These are phyloP conservation scores for Anhinga anhinga DNA, from an alignment of 2,113 vertebrate species.

Conservation along the genomic window DNA sequence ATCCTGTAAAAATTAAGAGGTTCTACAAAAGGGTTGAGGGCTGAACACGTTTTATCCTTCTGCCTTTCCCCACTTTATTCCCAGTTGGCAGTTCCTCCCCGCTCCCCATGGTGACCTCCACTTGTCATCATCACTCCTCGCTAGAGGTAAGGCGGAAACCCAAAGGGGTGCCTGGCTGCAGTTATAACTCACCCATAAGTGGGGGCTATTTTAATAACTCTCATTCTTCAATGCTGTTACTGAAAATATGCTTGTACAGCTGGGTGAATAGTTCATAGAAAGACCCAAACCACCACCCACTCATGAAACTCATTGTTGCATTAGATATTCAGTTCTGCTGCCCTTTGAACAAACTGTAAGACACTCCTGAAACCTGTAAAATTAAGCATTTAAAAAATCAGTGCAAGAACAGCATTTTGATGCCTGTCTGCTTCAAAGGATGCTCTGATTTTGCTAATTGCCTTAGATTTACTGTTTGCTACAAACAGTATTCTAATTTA, in stretches of 20 bases:
- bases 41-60: not conserved
- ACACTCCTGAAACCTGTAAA: not conserved
- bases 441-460: conserved; percentile 71
- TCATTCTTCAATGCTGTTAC: not conserved
- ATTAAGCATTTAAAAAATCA: conserved; percentile 25
- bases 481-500: conserved; percentile 58
- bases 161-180: not conserved
- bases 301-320: not conserved
- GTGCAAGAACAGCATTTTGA: conserved; percentile 31
- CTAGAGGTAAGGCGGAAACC: not conserved
- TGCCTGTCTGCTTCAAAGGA: conserved; percentile 60
- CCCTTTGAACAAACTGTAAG: not conserved
- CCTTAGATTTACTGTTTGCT: conserved; percentile 65
- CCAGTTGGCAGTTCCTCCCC: not conserved
- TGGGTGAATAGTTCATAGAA: not conserved
- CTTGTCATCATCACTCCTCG: not conserved
- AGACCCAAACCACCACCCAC: not conserved
- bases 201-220: not conserved
- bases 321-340: not conserved
- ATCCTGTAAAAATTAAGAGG: not conserved
- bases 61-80: not conserved
- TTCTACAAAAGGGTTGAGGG: not conserved
- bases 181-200: not conserved
- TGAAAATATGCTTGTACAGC: not conserved
- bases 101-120: not conserved